Conservation (phyloP, 2,113 vertebrate genomes). For the Colaptes auratus region DNA sequence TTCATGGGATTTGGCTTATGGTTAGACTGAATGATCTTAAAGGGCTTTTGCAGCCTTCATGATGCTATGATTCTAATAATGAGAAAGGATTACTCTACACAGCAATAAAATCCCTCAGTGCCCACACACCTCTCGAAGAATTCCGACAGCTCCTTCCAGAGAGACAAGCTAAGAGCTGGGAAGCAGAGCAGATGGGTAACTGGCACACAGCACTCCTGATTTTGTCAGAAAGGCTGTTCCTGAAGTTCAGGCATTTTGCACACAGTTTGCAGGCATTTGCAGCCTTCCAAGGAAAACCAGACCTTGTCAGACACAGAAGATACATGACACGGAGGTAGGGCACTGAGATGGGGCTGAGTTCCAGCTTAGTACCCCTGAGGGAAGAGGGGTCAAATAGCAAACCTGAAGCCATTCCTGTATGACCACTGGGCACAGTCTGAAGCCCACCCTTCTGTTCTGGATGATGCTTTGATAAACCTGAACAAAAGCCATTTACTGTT, state of each 20-base stretch:
- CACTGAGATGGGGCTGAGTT: background rate
- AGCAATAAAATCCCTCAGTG: background rate
- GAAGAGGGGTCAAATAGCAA: background rate
- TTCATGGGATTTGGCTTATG: no score
- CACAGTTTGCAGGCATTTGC: background rate
- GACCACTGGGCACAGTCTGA: background rate
- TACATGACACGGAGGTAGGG: background rate
- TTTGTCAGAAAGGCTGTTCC: background rate
- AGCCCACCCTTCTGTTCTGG: constrained; percentile 25
- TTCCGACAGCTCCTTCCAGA: background rate
- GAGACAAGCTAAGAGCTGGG: background rate
- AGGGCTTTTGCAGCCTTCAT: no score
- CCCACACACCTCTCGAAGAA: background rate
- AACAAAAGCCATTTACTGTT: constrained; percentile 32
- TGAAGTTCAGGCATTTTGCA: background rate
- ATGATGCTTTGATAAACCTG: constrained; percentile 13
- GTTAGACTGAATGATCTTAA: no score
- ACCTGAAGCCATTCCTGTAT: background rate
- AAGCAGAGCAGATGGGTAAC: background rate
- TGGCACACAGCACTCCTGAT: background rate
- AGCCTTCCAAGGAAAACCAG: background rate
- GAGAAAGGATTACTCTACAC: background rate
- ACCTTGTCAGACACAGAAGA: background rate
- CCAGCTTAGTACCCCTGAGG: background rate
- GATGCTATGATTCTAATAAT: background rate